Base-by-base conservation (phyloP, 30 jellyfish, hydroid and myxozoan species). In the Chrysaora quinquecirrha region DNA sequence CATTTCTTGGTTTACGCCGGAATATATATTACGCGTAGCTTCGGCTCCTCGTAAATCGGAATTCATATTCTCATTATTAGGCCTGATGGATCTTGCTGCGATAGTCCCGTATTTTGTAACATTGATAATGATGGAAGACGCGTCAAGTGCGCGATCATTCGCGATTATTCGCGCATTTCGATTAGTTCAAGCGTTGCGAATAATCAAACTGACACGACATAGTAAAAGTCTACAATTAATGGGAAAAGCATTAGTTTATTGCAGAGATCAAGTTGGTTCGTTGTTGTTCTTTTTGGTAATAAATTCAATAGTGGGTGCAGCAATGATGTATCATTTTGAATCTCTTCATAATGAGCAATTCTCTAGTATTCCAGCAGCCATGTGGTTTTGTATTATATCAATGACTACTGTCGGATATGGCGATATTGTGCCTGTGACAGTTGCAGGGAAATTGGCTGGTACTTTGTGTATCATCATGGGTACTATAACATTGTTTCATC, bases 391-490 rank as follows among this genome's bases (percentile, higher is more conserved):
- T 63, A 77, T 87, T 63, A 71, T 87, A n/a, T 87, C 96, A 9
- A 87, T 87, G 96, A 87, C 96, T 20, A 87, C 96, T 2, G 96
- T 87, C 1, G 96, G 96, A 21, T 87, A 87, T 61, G 96, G 96
- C 0, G 96, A 87, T 34, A 69, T 87, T 58, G 90, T 76, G 60
- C 96, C 96, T 11, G 83, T 78, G 46, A 87, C 96, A 1, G 25
- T 47, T 21, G 85, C 46, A 73, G 96, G 96, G 14, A 87, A 87
- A 70, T 24, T 87, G 24, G 86, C 90, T 0, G 90, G 90, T 1
- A 78, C 87, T 1, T 3, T 87, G 3, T 87, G 96, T 43, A 87
- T 87, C 25, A 76, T 87, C 43, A 48, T 77, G 83, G 96, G 96
- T n/a, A 76, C 90, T 0, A 77, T 87, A 19, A 76, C 89, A 14